A percentile compares a stretch with the other conserved stretches of the same genome.
Evolutionary conservation across 2,113 vertebrate genomes (phyloP).

Genomic region (Morphnarchus princeps): DNA sequence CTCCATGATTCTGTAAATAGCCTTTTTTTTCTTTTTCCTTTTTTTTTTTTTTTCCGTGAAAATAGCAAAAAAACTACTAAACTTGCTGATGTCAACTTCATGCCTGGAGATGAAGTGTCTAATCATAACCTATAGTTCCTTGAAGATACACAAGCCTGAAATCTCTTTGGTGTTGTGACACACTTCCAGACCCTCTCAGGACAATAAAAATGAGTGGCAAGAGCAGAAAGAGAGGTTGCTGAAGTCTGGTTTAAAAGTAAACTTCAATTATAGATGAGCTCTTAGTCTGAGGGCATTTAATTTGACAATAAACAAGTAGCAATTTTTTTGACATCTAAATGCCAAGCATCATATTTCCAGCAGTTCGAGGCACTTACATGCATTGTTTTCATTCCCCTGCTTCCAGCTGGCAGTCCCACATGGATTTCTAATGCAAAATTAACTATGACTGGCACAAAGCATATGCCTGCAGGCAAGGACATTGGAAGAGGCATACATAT

Average conservation of each 20-base stretch:
- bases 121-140: not conserved
- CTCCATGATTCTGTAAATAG: not conserved
- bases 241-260: slow-evolving; percentile 4
- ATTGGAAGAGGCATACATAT: not conserved
- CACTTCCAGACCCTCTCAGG: not conserved
- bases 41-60: not conserved
- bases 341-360: not conserved
- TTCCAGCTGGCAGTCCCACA: not conserved
- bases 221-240: not conserved
- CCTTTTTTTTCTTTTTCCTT: rapidly evolving
- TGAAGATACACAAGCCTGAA: not conserved
- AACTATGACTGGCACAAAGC: slow-evolving; percentile 24
- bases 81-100: not conserved
- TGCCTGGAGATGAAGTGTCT: not conserved
- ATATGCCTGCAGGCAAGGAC: slow-evolving; percentile 21
- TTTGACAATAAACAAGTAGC: slow-evolving; percentile 7
- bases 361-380: not conserved
- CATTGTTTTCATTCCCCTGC: not conserved
- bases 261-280: slow-evolving; percentile 23
- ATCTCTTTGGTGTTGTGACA: not conserved
- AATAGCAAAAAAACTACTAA: not conserved
- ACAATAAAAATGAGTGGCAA: not conserved
- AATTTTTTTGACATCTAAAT: slow-evolving; percentile 28
- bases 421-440: slow-evolving; percentile 30
- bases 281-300: not conserved